These are phyloP conservation scores for Stigmatopora argus DNA, from an alignment of 2,113 vertebrate genomes.

Conservation along the genomic window DNA sequence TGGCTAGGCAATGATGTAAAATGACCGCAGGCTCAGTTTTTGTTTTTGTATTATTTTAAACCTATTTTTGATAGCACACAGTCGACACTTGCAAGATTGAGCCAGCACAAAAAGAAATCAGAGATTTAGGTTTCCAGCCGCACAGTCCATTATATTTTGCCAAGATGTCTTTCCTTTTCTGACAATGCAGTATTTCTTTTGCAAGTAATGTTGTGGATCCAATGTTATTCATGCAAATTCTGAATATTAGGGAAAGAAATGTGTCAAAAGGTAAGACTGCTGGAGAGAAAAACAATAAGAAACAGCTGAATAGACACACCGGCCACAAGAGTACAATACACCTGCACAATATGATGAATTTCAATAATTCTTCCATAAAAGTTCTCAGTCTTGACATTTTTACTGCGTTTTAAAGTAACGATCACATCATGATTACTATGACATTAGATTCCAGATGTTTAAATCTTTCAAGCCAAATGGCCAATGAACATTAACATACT, in stretches of 20 bases:
- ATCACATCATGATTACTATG: neutral
- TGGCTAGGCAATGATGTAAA: constrained; percentile 36
- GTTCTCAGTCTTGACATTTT: neutral
- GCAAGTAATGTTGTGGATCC: neutral
- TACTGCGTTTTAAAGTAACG: neutral
- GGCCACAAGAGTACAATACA: neutral
- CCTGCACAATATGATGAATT: neutral
- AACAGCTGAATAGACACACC: neutral
- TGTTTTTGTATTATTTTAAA: constrained; percentile 36
- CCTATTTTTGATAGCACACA: constrained; percentile 25
- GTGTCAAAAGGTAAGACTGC: neutral
- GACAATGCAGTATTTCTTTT: constrained; percentile 41
- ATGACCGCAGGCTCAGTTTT: constrained; percentile 26
- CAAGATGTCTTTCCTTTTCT: constrained; percentile 51
- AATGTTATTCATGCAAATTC: neutral
- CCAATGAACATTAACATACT: neutral
- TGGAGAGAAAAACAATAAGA: neutral
- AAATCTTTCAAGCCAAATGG: neutral
- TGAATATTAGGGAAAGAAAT: neutral
- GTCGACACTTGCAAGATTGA: constrained; percentile 26
- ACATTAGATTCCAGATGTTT: neutral
- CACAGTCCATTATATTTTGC: constrained; percentile 29
- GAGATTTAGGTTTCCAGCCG: constrained; percentile 34
- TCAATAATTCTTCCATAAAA: neutral
- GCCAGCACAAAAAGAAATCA: constrained; percentile 9